Evolutionary conservation across 2,113 vertebrate genomes (phyloP).

Genomic region (Microtus oregoni): DNA sequence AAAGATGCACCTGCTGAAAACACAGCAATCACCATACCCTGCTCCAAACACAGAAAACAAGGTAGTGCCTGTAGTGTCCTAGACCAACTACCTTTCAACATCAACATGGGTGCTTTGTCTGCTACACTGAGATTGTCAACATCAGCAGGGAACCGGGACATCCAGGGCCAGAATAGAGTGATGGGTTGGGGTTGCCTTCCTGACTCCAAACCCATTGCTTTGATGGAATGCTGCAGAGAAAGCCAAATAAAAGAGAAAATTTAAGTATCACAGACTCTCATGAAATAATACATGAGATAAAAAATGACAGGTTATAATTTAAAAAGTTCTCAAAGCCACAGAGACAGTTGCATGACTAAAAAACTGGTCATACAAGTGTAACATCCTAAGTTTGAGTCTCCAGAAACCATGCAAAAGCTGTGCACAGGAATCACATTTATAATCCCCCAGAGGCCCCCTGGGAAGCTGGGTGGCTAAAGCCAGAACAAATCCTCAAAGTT

Average conservation of each 20-base stretch:
- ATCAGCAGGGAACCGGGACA: background rate
- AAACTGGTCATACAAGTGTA: background rate
- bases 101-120: background rate
- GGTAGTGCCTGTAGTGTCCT: too few species aligned
- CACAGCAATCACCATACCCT: background rate
- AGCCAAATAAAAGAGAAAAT: background rate
- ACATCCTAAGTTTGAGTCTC: background rate
- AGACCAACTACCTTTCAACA: fast-evolving
- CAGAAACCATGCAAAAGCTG: background rate
- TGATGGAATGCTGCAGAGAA: background rate
- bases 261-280: background rate
- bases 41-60: background rate
- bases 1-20: background rate
- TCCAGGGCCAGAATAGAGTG: background rate
- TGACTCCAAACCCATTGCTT: fast-evolving
- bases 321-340: background rate
- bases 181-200: too few species aligned
- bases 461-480: background rate
- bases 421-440: too few species aligned
- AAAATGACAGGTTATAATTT: background rate
- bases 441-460: background rate
- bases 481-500: background rate
- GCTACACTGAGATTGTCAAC: background rate
- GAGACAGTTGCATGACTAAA: background rate
- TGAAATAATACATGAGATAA: background rate